Evolutionary conservation across 2,797 vertebrate genomes (phyloP).

Genomic region (Karalla daura): DNA sequence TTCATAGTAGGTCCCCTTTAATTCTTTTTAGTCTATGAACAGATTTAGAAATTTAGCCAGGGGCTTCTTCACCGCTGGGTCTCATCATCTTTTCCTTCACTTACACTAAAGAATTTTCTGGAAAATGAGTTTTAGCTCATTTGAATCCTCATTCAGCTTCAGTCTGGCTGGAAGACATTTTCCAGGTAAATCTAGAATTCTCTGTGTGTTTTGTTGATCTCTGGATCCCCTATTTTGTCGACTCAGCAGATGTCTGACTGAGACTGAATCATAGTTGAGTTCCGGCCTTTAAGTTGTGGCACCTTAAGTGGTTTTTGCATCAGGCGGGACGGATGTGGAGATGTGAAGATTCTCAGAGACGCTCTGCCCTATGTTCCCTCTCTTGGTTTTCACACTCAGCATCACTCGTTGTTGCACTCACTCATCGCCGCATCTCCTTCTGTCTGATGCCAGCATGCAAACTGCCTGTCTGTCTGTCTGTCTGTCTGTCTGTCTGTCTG

Average conservation of each 20-base stretch:
- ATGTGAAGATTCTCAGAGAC: constrained; percentile 33
- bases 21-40: too few relatives aligned
- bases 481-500: constrained; percentile 34
- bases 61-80: too few relatives aligned
- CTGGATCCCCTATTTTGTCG: constrained; percentile 11
- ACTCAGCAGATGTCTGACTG: constrained; percentile 20
- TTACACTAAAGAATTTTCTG: too few relatives aligned
- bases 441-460: constrained; percentile 12
- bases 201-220: not conserved
- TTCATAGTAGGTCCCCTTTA: too few relatives aligned
- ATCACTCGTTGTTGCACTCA: constrained; percentile 11
- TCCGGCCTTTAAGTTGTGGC: constrained; percentile 5
- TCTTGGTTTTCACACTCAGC: not conserved
- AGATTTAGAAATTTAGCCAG: too few relatives aligned
- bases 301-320: constrained; percentile 34
- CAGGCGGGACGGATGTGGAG: constrained; percentile 31
- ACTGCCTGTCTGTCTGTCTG: constrained; percentile 26
- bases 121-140: too few relatives aligned
- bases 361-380: constrained; percentile 11
- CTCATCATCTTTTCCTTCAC: too few relatives aligned
- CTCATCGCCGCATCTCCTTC: constrained; percentile 2
- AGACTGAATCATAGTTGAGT: constrained; percentile 33
- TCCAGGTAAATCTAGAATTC: not conserved
- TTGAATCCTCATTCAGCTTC: not conserved
- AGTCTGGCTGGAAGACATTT: not conserved